Evolutionary conservation across 2,113 vertebrate species (phyloP).

Genomic region (Percopsis transmontana): DNA sequence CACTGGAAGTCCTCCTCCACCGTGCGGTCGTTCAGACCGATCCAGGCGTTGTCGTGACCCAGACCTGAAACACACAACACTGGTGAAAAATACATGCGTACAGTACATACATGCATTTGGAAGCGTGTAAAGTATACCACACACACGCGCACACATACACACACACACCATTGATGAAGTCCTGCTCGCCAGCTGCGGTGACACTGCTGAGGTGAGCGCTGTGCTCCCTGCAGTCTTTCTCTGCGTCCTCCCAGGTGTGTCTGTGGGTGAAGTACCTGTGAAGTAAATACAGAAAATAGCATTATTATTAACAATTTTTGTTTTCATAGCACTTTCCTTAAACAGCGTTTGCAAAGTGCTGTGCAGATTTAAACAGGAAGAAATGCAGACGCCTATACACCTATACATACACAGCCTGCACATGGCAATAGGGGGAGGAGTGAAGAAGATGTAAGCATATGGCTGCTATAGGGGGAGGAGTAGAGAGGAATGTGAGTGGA

Average conservation of each 20-base stretch:
- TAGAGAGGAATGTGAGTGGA: too few relatives aligned
- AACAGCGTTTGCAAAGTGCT: too few relatives aligned
- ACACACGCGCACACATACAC: conserved; percentile 1
- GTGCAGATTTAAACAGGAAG: too few relatives aligned
- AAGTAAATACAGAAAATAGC: neutral
- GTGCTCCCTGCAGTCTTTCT: conserved; percentile 91
- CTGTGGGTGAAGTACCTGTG: conserved; percentile 84
- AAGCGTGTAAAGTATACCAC: neutral
- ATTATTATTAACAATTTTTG: neutral
- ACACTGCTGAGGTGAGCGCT: conserved; percentile 90
- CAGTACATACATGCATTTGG: neutral
- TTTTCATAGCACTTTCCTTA: too few relatives aligned
- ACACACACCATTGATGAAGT: conserved; percentile 87
- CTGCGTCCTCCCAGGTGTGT: conserved; percentile 94
- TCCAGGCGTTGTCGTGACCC: conserved; percentile 94
- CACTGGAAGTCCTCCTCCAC: conserved; percentile 98
- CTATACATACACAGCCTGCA: too few relatives aligned
- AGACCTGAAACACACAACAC: conserved; percentile 76
- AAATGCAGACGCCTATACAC: too few relatives aligned
- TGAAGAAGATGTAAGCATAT: too few relatives aligned
- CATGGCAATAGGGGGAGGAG: too few relatives aligned
- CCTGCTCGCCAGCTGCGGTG: conserved; percentile 84
- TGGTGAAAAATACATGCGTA: neutral
- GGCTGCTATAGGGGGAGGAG: too few relatives aligned
- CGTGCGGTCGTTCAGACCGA: conserved; percentile 92